phyloP scores from a whole-genome alignment of 1,140 invertebrate species.

The Atta cephalotes region DNA sequence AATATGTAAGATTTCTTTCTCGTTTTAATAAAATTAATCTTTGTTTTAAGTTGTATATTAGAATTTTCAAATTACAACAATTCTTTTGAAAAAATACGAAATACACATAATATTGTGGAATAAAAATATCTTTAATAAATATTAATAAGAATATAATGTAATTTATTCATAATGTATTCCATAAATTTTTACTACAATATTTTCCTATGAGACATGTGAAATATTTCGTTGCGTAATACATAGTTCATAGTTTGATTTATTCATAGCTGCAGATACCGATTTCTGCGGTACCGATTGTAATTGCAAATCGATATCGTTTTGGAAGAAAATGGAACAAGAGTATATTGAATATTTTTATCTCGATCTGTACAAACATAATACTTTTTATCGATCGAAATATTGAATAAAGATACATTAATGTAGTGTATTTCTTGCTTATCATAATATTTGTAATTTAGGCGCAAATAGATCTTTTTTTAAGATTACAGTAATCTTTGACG shows the following conservation, averaged over 20 bases:
- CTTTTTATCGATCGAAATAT: not conserved
- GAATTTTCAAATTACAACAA: not conserved
- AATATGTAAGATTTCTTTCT: not conserved
- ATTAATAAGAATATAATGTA: not conserved
- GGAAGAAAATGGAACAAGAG: not conserved
- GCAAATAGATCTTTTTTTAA: not conserved
- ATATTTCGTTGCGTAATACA: not conserved
- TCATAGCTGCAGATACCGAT: not conserved
- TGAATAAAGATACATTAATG: not conserved
- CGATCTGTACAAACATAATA: not conserved
- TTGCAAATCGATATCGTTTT: not conserved
- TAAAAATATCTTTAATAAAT: not conserved
- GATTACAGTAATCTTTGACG: not conserved
- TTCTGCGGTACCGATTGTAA: conserved; percentile 1
- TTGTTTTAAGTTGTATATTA: not conserved
- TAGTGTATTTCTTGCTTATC: not conserved
- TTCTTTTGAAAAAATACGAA: not conserved
- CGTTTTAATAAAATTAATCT: not conserved
- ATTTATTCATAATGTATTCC: not conserved
- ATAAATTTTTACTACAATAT: conserved; percentile 1
- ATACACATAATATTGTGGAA: not conserved
- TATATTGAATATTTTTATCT: not conserved
- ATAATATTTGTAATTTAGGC: not conserved
- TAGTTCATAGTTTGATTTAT: conserved; percentile 1
- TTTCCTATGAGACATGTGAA: not conserved